Conservation (phyloP, 2,888 invertebrate species). For the Melanostoma mellinum region DNA sequence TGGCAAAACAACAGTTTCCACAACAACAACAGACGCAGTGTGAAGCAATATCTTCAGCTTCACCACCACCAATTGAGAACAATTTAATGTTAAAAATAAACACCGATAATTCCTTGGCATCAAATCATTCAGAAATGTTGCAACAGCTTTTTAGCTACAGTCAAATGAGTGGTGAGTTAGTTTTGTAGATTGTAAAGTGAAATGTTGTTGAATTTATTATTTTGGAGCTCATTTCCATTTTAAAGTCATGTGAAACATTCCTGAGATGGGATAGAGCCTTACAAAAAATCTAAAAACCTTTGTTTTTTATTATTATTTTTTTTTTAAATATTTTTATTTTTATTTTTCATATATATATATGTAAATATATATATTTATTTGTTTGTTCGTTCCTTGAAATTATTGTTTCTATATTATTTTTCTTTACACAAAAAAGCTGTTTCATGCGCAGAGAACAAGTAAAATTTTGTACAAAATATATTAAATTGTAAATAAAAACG, state of each 20-base stretch:
- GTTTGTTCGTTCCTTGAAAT: slow-evolving; percentile 20
- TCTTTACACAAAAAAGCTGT: not conserved
- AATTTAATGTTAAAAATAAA: slow-evolving; percentile 75
- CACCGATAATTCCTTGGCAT: slow-evolving; percentile 65
- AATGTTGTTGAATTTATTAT: slow-evolving; percentile 12
- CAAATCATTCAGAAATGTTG: slow-evolving; percentile 76
- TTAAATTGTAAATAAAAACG: slow-evolving; percentile 38
- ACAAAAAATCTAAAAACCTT: not conserved
- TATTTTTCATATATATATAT: not conserved
- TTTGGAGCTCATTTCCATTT: slow-evolving; percentile 27
- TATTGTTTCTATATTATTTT: slow-evolving; percentile 7
- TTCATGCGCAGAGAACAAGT: not conserved
- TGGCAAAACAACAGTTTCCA: slow-evolving; percentile 65
- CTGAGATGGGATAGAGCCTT: slow-evolving; percentile 24
- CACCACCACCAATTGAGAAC: slow-evolving; percentile 73
- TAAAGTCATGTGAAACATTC: slow-evolving; percentile 23
- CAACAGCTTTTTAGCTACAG: slow-evolving; percentile 80
- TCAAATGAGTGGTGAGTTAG: slow-evolving; percentile 81
- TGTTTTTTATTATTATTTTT: not conserved
- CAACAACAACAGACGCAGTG: slow-evolving; percentile 39
- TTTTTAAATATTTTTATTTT: not conserved
- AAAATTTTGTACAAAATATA: slow-evolving; percentile 60
- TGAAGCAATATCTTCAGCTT: slow-evolving; percentile 49
- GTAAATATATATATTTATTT: not conserved
- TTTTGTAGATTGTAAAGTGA: slow-evolving; percentile 20